phyloP scores from a whole-genome alignment of 1,140 invertebrate species.

The Drosophila takahashii region DNA sequence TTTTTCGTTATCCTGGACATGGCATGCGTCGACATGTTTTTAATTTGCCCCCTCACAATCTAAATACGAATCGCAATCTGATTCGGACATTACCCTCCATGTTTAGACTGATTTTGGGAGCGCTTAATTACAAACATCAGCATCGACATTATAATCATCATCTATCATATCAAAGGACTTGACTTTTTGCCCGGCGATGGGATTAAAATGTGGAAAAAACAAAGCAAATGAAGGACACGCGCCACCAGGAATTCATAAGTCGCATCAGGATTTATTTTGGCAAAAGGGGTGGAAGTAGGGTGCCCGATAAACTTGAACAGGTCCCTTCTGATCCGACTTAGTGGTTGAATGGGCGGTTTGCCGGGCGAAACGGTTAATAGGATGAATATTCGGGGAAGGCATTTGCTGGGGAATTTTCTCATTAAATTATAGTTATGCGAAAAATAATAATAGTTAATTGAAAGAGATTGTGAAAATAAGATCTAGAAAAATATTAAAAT shows the following conservation, averaged over 20 bases:
- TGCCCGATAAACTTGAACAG: conserved; percentile 21
- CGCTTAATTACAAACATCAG: conserved; percentile 22
- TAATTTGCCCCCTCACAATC: conserved; percentile 20
- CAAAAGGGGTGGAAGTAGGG: background rate
- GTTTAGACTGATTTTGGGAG: conserved; percentile 2
- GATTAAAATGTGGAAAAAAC: conserved; percentile 53
- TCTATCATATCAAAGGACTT: conserved; percentile 73
- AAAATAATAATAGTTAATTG: too few species aligned
- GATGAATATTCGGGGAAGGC: conserved; percentile 20
- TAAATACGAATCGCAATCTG: conserved; percentile 3
- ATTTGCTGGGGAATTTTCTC: background rate
- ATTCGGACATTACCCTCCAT: conserved; percentile 4
- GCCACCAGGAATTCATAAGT: conserved; percentile 45
- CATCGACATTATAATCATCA: conserved; percentile 25
- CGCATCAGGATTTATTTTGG: conserved; percentile 36
- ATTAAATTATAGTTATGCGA: background rate
- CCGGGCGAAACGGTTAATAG: conserved; percentile 27
- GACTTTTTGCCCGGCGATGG: conserved; percentile 43
- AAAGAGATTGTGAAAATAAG: too few species aligned
- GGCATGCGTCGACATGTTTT: conserved; percentile 56
- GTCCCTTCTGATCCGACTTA: conserved; percentile 38
- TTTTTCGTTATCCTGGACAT: conserved; percentile 31
- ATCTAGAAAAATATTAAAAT: too few species aligned
- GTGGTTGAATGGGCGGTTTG: conserved; percentile 19
- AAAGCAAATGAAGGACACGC: conserved; percentile 67